Base-by-base conservation (phyloP, 2,797 vertebrate species). In the Rousettus madagascariensis region DNA sequence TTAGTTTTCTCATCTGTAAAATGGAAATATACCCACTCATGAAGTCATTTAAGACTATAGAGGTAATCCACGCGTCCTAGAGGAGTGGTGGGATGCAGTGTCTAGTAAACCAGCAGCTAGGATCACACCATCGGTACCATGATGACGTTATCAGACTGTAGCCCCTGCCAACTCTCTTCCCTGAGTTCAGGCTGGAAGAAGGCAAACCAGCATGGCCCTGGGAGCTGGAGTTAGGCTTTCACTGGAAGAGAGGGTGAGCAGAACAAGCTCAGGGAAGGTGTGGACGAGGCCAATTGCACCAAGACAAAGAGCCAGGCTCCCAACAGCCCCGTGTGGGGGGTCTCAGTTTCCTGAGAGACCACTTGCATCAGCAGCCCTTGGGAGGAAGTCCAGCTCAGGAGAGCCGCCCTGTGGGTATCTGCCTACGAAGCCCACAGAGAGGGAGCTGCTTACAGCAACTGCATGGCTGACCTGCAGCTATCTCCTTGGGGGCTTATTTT, bases 351-450 rank as follows among this genome's bases (percentile, higher is more conserved):
- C 41, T 43, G 20, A 68, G 74, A 49, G 28, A n/a, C 41, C 16
- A 16, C 49, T 30, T 0, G 0, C 2, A 3, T n/a, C 46, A 53
- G 46, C 46, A 66, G 46, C 26, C 2, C 8, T 53, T 0, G 0
- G 22, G 49, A 68, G 49, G 36, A 79, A 79, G 87, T 66, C 36
- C 36, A 57, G 28, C 74, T 49, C 49, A 12, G 28, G 36, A 5
- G 28, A 3, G 38, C 20, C 55, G 61, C 9, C 68, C 20, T 55
- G 61, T 43, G 46, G 33, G 33, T 38, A 71, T 51, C 86, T 66
- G 46, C 15, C 46, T 46, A 24, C 15, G 3, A 19, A 66, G 33
- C 57, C 66, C 57, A 75, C 4, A 5, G 43, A 51, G 57, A 30
- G 43, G n/a, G n/a, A 43, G 16, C n/a, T 51, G 51, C 68, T 49